phyloP scores from a whole-genome alignment of 2,797 vertebrate species.

The Hipposideros larvatus region DNA sequence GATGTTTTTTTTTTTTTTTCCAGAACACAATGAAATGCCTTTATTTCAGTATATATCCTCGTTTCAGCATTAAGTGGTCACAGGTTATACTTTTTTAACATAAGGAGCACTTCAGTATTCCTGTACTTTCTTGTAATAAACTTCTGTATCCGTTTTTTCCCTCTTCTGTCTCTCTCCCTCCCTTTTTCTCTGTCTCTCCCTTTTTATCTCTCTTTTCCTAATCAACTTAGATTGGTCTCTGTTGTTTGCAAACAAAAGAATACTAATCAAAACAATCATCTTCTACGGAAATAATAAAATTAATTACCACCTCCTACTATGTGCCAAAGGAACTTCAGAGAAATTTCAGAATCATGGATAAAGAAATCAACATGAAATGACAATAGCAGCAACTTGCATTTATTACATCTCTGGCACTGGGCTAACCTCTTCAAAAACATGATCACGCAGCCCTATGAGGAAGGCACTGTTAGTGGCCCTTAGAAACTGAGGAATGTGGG shows the following conservation, averaged over 20 bases:
- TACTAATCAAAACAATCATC: not conserved
- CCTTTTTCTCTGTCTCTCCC: no score
- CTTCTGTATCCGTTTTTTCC: not conserved
- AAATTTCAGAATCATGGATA: not conserved
- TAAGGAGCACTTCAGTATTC: not conserved
- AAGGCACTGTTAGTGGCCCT: not conserved
- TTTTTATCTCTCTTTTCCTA: not conserved
- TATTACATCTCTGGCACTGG: not conserved
- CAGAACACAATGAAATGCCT: no score
- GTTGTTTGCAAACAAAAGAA: not conserved
- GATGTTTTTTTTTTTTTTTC: not conserved
- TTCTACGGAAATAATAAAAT: not conserved
- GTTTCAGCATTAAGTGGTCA: no score
- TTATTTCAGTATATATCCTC: no score
- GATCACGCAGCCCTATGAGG: not conserved
- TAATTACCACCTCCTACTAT: not conserved
- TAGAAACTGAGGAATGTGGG: not conserved
- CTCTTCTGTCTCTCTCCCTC: not conserved
- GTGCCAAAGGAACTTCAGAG: not conserved
- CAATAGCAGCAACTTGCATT: not conserved
- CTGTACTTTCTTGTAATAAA: not conserved
- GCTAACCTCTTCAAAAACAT: not conserved
- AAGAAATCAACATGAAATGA: not conserved
- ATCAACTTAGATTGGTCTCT: not conserved
- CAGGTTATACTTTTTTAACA: not conserved